Percentiles rank a stretch among this genome's conserved stretches.
Conservation (phyloP, 2,888 invertebrate species). For the Leptinotarsa juncta region DNA sequence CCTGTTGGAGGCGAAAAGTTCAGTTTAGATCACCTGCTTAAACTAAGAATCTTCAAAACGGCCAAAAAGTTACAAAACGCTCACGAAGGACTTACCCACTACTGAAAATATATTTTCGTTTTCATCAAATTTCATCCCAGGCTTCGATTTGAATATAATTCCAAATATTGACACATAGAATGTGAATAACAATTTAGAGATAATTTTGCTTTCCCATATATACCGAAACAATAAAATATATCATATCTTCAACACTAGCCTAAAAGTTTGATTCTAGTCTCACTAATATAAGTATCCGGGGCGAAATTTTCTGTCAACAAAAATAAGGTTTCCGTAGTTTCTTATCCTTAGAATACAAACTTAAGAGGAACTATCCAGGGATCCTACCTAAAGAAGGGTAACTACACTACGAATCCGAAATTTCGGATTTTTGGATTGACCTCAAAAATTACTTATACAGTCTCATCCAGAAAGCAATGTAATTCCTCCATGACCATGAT, state of each 20-base stretch:
- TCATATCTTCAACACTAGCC: constrained; percentile 45
- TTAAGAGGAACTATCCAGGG: constrained; percentile 58
- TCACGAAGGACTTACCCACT: constrained; percentile 34
- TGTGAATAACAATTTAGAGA: constrained; percentile 40
- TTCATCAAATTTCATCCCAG: constrained; percentile 25
- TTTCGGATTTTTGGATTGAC: constrained; percentile 62
- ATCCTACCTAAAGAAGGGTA: constrained; percentile 65
- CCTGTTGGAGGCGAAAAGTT: not conserved
- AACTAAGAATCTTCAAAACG: constrained; percentile 24
- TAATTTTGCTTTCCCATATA: constrained; percentile 34
- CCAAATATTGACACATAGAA: constrained; percentile 31
- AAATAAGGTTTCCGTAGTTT: constrained; percentile 28
- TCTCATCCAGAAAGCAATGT: constrained; percentile 67
- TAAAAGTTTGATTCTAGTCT: constrained; percentile 49
- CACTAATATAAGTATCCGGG: constrained; percentile 40
- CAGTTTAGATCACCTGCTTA: not conserved
- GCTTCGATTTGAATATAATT: constrained; percentile 31
- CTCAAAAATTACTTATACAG: constrained; percentile 68
- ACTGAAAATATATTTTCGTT: constrained; percentile 25
- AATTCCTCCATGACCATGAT: constrained; percentile 63
- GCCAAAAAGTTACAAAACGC: constrained; percentile 45
- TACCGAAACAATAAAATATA: constrained; percentile 46
- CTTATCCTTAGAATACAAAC: constrained; percentile 42
- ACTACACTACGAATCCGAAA: constrained; percentile 62
- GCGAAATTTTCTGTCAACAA: constrained; percentile 30